Evolutionary conservation across 2,113 vertebrate genomes (phyloP), one percentile per base, ranked within the genome.

Genomic region (Chaenocephalus aceratus): DNA sequence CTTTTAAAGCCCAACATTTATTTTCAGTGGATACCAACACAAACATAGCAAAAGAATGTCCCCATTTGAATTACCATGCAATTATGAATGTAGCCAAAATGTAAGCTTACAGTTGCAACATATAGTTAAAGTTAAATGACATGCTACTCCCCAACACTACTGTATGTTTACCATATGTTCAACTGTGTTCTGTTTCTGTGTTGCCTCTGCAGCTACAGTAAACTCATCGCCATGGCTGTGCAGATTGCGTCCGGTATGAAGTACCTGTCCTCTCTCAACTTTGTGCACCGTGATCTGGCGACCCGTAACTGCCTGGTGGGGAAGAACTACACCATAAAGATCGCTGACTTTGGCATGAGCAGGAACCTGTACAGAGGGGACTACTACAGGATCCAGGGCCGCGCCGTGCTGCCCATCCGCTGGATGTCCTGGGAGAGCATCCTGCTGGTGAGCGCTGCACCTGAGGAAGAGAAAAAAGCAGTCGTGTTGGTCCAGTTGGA

Each of bases 381-480:
- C 85, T 99, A 99, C 91, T 99, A 97, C 92, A 94, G 97, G 57
- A 99, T 99, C 93, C 97, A 99, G 92, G 98, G 98, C 26, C 93
- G 98, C 4, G 98, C 98, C 0, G 97, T 99, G 58, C 96, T 99
- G n/a, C 98, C 98, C 6, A 99, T 99, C 75, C 97, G 98, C 84
- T 99, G 98, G 98, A 99, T 99, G 98, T 98, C 98, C 6, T 99
- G 98, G 98, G 98, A 99, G 90, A 99, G 98, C 93, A 97, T 99
- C 79, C 93, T 99, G 10, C 92, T 99, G 95, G 98, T 99, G 89
- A 58, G 93, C 59, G 5, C 7, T 21, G 3, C 15, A 7, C 7
- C 7, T 6, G 3, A 30, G 30, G 30, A 30, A 30, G 30, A 30
- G 30, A 30, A 30, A 4, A 30, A 30, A 30, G 30, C 30, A 30